Base-by-base conservation (phyloP, 2,888 invertebrate genomes). In the Neria commutata region DNA sequence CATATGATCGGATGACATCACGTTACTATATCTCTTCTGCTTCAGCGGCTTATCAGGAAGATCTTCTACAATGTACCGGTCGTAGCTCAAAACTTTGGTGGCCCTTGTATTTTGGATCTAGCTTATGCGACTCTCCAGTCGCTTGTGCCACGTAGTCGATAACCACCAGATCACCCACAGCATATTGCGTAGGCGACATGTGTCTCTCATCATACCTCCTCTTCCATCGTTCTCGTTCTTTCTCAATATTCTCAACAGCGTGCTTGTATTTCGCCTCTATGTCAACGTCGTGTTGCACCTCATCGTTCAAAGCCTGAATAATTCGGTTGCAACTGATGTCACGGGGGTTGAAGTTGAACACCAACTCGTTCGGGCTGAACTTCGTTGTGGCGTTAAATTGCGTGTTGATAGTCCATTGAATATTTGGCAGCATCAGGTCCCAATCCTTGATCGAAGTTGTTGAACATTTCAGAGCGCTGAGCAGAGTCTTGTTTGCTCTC, bases 391-490 rank as follows among this genome's bases (percentile, higher is more conserved):
- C 24, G n/a, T 61, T 62, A 11, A 33, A 50, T 40, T 54, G 33
- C 1, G 56, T 48, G 16, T 61, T 60, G 2, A 62, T 23, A 8
- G 42, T 29, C 61, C 63, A 66, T 45, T 62, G 62, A 4, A 62
- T 23, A 6, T 34, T 26, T n/a, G 45, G 16, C 5, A 62, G 37
- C 16, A 19, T 16, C 6, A 29, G 10, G 25, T 64, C 58, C 61
- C 61, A 66, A 21, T 62, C 49, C 33, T 25, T 51, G 4, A 16
- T 16, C 10, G 52, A 2, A 2, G 54, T 24, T 2, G 63, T 59
- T 3, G 68, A n/a, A n/a, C n/a, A n/a, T n/a, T n/a, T n/a, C n/a
- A n/a, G n/a, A n/a, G 34, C 60, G 2, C 59, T 40, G 2, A 65
- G 42, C n/a, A n/a, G n/a, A n/a, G n/a, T 49, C n/a, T 54, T 49